Evolutionary conservation across 2,113 vertebrate species (phyloP), one percentile per base, ranked within the genome.

Genomic region (Campylomormyrus numenius): DNA sequence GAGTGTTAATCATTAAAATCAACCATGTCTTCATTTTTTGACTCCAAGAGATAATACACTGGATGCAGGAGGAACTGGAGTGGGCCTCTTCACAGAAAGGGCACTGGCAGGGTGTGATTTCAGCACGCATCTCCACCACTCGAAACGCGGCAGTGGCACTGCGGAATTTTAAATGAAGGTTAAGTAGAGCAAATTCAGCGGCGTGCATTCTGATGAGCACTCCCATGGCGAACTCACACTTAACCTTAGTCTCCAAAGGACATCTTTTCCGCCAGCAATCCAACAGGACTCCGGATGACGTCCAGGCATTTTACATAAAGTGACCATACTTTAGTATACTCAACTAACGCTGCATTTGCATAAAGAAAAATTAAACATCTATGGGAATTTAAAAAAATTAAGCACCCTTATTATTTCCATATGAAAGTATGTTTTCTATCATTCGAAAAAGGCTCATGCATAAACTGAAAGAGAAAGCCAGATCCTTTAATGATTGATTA

Each of bases 141-240:
- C 85, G 83, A 74, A 89, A 27, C 17, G 3, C 66, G 45, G 58
- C 62, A 84, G 77, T 91, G 87, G 31, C 89, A 74, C 91, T 90
- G 91, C 77, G 35, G 93, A 92, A 93, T 93, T 90, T 90, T 89
- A 91, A 93, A 93, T 92, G 91, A 93, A 92, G 92, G 92, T 93
- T 92, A 92, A 92, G 90, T 90, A 89, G 90, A 90, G 90, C 90
- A 89, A 93, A 91, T 77, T 89, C 87, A 45, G 88, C 49, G 56
- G 88, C 88, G 88, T 90, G 91, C 92, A 93, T 93, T 92, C 91
- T 91, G 92, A 93, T 94, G 92, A 94, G 92, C 74, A 80, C 86
- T 93, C 93, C 92, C 90, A 92, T 88, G 90, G 91, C 70, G 90
- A 90, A 52, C 88, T 77, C 91, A 92, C 92, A 86, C 91, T 90